Base-by-base conservation (phyloP, 2,888 invertebrate genomes). In the Clitarchus hookeri region DNA sequence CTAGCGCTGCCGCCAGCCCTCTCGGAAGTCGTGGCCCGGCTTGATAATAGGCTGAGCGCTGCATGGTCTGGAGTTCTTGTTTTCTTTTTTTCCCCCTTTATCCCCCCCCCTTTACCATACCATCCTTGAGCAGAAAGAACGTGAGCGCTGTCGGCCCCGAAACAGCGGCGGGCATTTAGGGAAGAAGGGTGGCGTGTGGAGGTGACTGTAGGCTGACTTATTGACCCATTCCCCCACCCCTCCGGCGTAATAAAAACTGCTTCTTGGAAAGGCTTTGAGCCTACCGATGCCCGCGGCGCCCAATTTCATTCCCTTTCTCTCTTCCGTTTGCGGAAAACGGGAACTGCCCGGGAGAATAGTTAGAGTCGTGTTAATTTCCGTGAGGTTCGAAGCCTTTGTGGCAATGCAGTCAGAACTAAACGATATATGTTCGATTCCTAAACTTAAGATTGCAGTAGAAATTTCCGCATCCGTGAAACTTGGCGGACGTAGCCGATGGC, bases 31-130 rank as follows among this genome's bases (percentile, higher is more conserved):
- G 65, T 65, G 65, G 65, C 65, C 65, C 16, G 65, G 65, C 53
- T 65, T 65, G 65, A 65, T 65, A 65, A 65, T 65, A 65, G 53
- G 65, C 65, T 65, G 65, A 36, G 36, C n/a, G 65, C 65, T 65
- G 65, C 65, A 65, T 65, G 65, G 65, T 65, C 65, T 23, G 12
- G 19, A 23, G n/a, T 23, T 65, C n/a, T 65, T 65, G 19, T 65
- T 65, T n/a, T 65, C 8, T 65, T 65, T 65, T 65, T 16, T 65
- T 23, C 19, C 16, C n/a, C n/a, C 65, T 65, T 65, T 65, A 0
- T 65, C n/a, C 65, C n/a, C 65, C 3, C 23, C 23, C n/a, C 23
- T 16, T 23, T 23, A 6, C n/a, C 65, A 8, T 0, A 11, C 65
- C 65, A 1, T 1, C 65, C 8, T 19, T 65, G n/a, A 65, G 65